Evolutionary conservation across 2,888 invertebrate genomes (phyloP).

Genomic region (Mystacides longicornis): DNA sequence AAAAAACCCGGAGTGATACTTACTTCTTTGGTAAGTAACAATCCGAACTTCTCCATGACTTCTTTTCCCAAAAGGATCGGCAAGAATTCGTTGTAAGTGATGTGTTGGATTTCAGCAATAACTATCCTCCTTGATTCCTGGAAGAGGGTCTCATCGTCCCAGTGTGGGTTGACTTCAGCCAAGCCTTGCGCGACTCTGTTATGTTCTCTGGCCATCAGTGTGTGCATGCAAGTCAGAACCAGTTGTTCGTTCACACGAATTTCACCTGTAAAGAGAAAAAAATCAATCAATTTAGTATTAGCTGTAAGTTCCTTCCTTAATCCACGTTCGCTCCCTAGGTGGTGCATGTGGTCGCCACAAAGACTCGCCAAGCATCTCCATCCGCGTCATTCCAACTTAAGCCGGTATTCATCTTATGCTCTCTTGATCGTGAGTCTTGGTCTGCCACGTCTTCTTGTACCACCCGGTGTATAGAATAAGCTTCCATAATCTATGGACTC

Average conservation of each 20-base stretch:
- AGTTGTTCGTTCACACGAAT: slow-evolving; percentile 89
- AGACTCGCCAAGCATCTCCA: too few relatives aligned
- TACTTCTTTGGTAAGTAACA: slow-evolving; percentile 73
- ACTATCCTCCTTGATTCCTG: slow-evolving; percentile 81
- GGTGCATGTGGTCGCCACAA: too few relatives aligned
- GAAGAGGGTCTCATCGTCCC: slow-evolving; percentile 89
- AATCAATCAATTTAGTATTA: too few relatives aligned
- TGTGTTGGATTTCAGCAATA: slow-evolving; percentile 81
- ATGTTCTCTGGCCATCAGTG: slow-evolving; percentile 84
- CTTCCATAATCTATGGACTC: too few relatives aligned
- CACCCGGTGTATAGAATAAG: too few relatives aligned
- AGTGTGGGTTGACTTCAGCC: slow-evolving; percentile 77
- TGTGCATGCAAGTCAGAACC: slow-evolving; percentile 86
- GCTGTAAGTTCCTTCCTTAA: too few relatives aligned
- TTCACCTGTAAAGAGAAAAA: slow-evolving; percentile 54
- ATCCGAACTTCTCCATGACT: slow-evolving; percentile 84
- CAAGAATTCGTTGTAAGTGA: slow-evolving; percentile 84
- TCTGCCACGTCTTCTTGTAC: too few relatives aligned
- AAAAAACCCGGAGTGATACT: too few relatives aligned
- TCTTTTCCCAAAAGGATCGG: slow-evolving; percentile 85
- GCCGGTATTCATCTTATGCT: too few relatives aligned
- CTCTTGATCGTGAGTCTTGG: too few relatives aligned
- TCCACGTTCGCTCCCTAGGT: too few relatives aligned
- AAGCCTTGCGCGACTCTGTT: slow-evolving; percentile 75
- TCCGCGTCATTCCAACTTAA: too few relatives aligned